phyloP scores from a whole-genome alignment of 2,888 invertebrate species.

The Thera obeliscata region DNA sequence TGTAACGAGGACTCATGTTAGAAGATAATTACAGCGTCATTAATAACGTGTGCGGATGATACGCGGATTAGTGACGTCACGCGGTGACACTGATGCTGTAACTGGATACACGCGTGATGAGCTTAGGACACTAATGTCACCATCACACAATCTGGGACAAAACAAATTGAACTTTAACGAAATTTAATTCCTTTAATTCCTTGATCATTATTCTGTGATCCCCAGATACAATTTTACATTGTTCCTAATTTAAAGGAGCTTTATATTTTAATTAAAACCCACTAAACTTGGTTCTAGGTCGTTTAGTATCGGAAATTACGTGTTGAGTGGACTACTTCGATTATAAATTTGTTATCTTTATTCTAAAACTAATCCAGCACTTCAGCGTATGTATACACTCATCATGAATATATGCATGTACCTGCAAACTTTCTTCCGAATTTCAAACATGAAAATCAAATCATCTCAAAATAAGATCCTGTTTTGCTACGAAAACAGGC shows the following conservation, averaged over 20 bases:
- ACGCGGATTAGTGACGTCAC: conserved; percentile 65
- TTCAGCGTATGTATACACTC: not conserved
- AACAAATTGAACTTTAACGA: not conserved
- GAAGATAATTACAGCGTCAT: conserved; percentile 71
- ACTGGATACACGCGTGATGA: conserved; percentile 24
- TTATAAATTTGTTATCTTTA: not conserved
- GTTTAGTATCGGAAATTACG: no score
- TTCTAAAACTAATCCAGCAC: not conserved
- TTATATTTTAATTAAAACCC: no score
- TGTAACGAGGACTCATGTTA: conserved; percentile 61
- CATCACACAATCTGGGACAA: not conserved
- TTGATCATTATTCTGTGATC: no score
- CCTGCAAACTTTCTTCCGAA: not conserved
- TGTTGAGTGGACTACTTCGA: no score
- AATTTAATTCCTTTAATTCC: not conserved
- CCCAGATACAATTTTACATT: no score
- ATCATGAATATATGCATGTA: not conserved
- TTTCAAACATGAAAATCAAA: conserved; percentile 19
- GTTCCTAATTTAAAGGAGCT: no score
- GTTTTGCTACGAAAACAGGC: conserved; percentile 20
- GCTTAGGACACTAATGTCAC: not conserved
- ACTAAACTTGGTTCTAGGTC: no score
- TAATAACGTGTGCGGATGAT: conserved; percentile 69
- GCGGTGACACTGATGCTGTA: conserved; percentile 60
- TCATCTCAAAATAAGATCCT: conserved; percentile 15